phyloP scores from a whole-genome alignment of 2,888 invertebrate genomes.

The Coelinius sp. region DNA sequence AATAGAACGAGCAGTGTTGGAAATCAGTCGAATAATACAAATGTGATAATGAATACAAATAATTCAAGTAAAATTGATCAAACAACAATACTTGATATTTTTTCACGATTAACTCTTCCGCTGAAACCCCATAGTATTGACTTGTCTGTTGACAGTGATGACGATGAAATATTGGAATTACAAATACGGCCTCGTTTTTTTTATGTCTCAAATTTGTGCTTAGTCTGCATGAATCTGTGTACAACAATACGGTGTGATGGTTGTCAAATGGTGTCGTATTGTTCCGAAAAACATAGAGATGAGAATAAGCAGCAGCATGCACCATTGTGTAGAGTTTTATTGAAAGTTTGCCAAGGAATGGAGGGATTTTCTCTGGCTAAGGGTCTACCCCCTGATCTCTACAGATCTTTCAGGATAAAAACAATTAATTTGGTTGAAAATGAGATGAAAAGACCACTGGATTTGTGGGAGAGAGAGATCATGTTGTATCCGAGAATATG shows the following conservation, averaged over 20 bases:
- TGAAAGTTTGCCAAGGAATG: slow-evolving; percentile 73
- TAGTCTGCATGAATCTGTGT: slow-evolving; percentile 56
- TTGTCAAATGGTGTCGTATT: slow-evolving; percentile 79
- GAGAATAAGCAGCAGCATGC: slow-evolving; percentile 75
- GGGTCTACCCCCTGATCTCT: slow-evolving; percentile 74
- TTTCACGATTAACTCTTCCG: slow-evolving; percentile 28
- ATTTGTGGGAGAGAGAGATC: slow-evolving; percentile 80
- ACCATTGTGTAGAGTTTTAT: slow-evolving; percentile 76
- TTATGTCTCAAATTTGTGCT: slow-evolving; percentile 76
- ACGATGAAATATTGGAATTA: slow-evolving; percentile 76
- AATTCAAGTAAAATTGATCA: not conserved
- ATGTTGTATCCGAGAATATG: slow-evolving; percentile 80
- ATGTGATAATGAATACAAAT: not conserved
- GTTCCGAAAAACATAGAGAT: slow-evolving; percentile 75
- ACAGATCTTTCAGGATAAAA: slow-evolving; percentile 76
- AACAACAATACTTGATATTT: slow-evolving; percentile 30
- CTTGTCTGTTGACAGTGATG: slow-evolving; percentile 63
- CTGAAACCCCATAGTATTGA: slow-evolving; percentile 42
- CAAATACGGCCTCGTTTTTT: slow-evolving; percentile 78
- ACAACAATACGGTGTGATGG: slow-evolving; percentile 67
- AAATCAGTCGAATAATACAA: not conserved
- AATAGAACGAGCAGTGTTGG: not conserved
- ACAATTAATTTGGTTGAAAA: slow-evolving; percentile 76
- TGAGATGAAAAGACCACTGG: slow-evolving; percentile 74
- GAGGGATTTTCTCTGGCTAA: slow-evolving; percentile 73